A percentile compares a stretch with the other conserved stretches of the same genome.
Conservation (phyloP, 2,888 invertebrate species). For the Lysandra bellargus region DNA sequence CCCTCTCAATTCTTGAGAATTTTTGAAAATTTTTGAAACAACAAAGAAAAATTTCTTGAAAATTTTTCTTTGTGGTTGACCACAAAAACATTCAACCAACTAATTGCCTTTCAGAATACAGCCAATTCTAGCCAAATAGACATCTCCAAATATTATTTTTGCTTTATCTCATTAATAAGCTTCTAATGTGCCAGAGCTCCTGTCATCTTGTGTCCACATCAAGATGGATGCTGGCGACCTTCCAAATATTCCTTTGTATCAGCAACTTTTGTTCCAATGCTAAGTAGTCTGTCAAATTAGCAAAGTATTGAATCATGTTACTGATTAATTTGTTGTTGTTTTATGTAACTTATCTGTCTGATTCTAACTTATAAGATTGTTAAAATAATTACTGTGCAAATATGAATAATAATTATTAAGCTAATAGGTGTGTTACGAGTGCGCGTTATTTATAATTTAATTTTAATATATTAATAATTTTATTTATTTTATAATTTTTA, state of each 20-base stretch:
- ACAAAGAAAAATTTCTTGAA: no score
- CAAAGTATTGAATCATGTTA: not conserved
- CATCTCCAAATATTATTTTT: constrained; percentile 5
- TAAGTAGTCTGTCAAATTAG: constrained; percentile 14
- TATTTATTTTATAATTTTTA: no score
- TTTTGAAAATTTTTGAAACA: no score
- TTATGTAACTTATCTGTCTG: not conserved
- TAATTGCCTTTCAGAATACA: not conserved
- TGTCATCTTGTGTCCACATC: constrained; percentile 2
- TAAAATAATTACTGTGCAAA: no score
- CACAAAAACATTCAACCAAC: not conserved
- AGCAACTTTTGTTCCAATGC: constrained; percentile 17
- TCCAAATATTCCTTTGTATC: constrained; percentile 6
- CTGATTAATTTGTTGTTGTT: not conserved
- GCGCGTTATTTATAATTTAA: no score
- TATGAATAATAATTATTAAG: no score
- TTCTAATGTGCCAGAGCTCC: not conserved
- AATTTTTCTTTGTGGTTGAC: no score
- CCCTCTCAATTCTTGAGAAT: no score
- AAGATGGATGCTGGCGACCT: not conserved
- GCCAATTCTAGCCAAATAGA: not conserved
- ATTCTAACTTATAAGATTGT: no score
- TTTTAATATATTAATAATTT: no score
- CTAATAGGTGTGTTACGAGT: no score
- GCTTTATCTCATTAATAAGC: not conserved